Evolutionary conservation across 2,888 invertebrate species (phyloP), one percentile per base, ranked within the genome.

Genomic region (Macrostomum cliftonense): DNA sequence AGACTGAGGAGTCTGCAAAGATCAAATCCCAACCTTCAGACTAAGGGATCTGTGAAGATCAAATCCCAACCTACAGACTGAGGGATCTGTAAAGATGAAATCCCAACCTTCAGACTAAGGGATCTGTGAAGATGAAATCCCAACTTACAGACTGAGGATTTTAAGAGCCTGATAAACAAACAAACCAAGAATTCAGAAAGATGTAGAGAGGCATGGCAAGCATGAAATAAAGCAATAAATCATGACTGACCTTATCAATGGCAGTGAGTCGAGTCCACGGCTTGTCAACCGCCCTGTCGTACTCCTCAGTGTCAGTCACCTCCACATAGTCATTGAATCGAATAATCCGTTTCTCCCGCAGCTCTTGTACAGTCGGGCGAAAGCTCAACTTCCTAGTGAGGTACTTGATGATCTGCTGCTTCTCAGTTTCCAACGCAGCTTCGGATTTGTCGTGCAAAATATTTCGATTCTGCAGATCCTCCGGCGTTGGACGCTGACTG

Each of bases 311-410:
- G 64, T 82, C 89, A 58, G 95, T 95, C 60, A 95, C 91, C 76
- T 99, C 97, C 63, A 97, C 91, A 75, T 97, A 99, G 74, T 97
- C 97, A 73, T 88, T 95, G 75, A 97, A 97, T 64, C 93, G 81
- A 63, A 97, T 97, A 68, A 97, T 97, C 77, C 95, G 95, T 74
- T 93, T 86, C 71, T 95, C 93, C 66, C 89, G 89, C 55, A 97
- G 77, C 74, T 97, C 95, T 65, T 93, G 91, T 58, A 97, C 89
- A 39, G 95, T 95, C 57, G 97, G 95, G 49, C 97, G 81, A 77
- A 95, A 95, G 73, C 93, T 93, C 61, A 97, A 78, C 75, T 74
- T 58, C 28, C 48, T 49, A 20, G 37, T 48, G 2, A 48, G 49
- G 19, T 48, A 48, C 16, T 19, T 47, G 13, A 28, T 49, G 16